Evolutionary conservation across 2,888 invertebrate genomes (phyloP), one percentile per base, ranked within the genome.

Genomic region (Drosophila bunnanda): DNA sequence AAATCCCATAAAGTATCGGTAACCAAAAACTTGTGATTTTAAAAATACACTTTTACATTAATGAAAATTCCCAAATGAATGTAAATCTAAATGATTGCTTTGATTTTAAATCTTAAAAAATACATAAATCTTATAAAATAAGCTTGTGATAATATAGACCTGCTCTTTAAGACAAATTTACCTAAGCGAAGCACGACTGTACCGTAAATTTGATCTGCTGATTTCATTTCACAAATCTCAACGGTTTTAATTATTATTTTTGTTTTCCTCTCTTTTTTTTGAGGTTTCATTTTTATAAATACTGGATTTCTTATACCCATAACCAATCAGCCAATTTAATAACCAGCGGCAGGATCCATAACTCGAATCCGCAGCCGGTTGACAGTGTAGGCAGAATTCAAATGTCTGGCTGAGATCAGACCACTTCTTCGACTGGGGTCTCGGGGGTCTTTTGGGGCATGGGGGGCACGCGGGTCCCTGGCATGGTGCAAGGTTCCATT

Each of bases 401-500:
- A 61, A 60, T 50, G 52, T 65, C 62, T 65, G 52, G 53, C 32
- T 20, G 36, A 53, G 61, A 64, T 62, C 52, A 36, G 62, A 66
- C 38, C 43, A 54, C 61, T 70, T 55, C 69, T 60, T 36, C 39
- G 50, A 17, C 34, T 36, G 46, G 15, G 5, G 36, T 17, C 25
- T 41, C 22, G 22, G 36, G 30, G 34, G 36, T 28, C 22, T 30
- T 30, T 52, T n/a, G 71, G 41, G 9, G 20, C n/a, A 22, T 1
- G 22, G 12, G 39, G 32, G 48, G n/a, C 17, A n/a, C 28, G 6
- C 22, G 38, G 61, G 17, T 32, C 38, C 39, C 65, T 57, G 62
- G 67, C 66, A 64, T 58, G 72, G 53, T 79, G 77, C 81, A 82
- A 80, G 86, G 77, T 76, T 83, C 71, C 82, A 87, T 80, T 87